Evolutionary conservation across 2,797 vertebrate species (phyloP).

Genomic region (Notamacropus eugenii): DNA sequence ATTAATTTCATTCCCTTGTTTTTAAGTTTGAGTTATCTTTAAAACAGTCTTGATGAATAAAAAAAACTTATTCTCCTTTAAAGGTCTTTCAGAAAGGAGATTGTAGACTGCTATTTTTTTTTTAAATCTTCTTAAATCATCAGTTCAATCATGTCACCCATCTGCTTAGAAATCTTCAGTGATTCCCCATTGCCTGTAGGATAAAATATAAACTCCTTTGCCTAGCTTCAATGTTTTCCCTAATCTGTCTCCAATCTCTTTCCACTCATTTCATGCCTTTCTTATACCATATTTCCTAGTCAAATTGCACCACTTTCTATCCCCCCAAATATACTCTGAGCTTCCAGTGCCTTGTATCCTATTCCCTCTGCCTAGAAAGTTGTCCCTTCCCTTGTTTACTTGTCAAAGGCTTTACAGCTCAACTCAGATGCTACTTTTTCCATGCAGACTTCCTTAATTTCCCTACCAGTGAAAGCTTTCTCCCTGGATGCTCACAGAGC

Average conservation of each 20-base stretch:
- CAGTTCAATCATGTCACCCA: not conserved
- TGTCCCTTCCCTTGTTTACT: not conserved
- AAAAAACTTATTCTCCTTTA: not conserved
- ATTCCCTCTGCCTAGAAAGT: not conserved
- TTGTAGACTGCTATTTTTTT: not conserved
- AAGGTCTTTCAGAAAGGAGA: not conserved
- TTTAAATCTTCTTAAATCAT: not conserved
- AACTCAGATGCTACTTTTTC: not conserved
- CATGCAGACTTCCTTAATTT: not conserved
- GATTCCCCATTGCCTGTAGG: not conserved
- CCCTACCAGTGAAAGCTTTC: not conserved
- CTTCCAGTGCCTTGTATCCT: not conserved
- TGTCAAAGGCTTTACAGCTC: not conserved
- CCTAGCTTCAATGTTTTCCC: not conserved
- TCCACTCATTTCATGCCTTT: not conserved
- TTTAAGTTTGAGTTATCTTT: not conserved
- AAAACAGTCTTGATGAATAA: not conserved
- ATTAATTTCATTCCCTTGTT: not conserved
- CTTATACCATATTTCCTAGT: not conserved
- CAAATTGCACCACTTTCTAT: not conserved
- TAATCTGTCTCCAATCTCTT: not conserved
- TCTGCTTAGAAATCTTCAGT: not conserved
- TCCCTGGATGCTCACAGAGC: not conserved
- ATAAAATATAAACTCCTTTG: not conserved
- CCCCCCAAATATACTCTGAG: not conserved